These are phyloP conservation scores for Leucophenga varia DNA, from an alignment of 1,140 invertebrate species.

Conservation along the genomic window DNA sequence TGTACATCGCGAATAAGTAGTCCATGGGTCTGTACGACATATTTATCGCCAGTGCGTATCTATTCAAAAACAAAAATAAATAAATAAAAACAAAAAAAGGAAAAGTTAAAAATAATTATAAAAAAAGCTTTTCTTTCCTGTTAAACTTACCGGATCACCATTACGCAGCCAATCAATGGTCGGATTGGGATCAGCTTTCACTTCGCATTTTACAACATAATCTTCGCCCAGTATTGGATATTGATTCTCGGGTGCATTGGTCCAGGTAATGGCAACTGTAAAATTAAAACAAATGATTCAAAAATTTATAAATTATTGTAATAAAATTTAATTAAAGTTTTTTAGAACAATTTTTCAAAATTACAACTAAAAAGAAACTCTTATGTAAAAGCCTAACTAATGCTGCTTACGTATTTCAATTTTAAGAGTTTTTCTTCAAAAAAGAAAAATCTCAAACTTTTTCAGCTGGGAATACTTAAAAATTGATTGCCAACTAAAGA, in stretches of 20 bases:
- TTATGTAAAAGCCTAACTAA: no score
- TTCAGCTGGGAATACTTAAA: no score
- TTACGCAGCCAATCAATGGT: constrained; percentile 82
- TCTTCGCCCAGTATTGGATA: constrained; percentile 75
- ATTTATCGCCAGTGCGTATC: constrained; percentile 67
- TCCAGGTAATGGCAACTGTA: constrained; percentile 80
- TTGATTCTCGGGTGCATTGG: constrained; percentile 81
- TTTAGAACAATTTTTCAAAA: no score
- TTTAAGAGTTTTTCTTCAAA: no score
- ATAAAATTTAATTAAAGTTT: no score
- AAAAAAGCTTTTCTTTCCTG: no score
- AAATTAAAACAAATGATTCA: neutral
- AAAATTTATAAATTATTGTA: no score
- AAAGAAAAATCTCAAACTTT: no score
- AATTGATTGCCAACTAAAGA: no score
- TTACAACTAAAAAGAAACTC: no score
- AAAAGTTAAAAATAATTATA: no score
- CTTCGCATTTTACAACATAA: constrained; percentile 79
- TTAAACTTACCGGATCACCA: constrained; percentile 61
- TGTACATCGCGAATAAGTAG: constrained; percentile 76
- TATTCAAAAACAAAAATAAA: constrained; percentile 49
- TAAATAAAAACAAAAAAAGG: neutral
- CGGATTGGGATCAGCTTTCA: constrained; percentile 80
- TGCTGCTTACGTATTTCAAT: no score
- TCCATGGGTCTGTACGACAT: constrained; percentile 74